These are phyloP conservation scores for Daphoenositta chrysoptera DNA, from an alignment of 2,113 vertebrate species.

Conservation along the genomic window DNA sequence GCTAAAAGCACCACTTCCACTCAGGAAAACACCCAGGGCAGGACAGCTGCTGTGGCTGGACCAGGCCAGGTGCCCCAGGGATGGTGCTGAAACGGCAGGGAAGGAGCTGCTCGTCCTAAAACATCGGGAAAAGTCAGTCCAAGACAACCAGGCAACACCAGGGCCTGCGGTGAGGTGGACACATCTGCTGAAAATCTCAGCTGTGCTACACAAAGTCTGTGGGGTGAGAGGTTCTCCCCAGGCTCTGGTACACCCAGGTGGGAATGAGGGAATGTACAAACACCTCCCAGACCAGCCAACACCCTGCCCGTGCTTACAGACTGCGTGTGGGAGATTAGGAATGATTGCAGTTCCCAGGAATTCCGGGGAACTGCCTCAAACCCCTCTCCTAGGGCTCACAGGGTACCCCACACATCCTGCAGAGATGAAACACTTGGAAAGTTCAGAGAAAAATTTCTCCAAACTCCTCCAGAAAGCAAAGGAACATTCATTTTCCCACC, in stretches of 20 bases:
- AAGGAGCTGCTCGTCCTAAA: neutral
- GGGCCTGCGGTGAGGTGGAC: accelerated
- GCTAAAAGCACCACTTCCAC: accelerated
- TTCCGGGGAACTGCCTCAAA: neutral
- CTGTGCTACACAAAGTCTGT: neutral
- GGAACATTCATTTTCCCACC: accelerated
- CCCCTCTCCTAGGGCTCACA: neutral
- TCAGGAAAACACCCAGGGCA: accelerated
- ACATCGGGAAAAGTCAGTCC: accelerated
- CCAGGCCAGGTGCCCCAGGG: neutral
- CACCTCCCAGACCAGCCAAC: neutral
- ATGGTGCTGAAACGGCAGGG: neutral
- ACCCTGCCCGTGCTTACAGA: accelerated
- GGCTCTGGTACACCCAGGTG: accelerated
- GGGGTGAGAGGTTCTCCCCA: neutral
- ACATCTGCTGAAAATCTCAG: accelerated
- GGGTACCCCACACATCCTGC: accelerated
- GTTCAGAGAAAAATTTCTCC: neutral
- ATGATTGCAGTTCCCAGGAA: neutral
- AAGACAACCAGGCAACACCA: accelerated
- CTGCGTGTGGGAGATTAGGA: accelerated
- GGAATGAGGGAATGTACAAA: accelerated
- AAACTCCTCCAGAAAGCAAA: neutral
- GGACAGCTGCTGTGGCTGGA: neutral
- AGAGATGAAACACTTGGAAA: neutral